Base-by-base conservation (phyloP, 2,797 vertebrate species). In the Acanthiza pusilla region DNA sequence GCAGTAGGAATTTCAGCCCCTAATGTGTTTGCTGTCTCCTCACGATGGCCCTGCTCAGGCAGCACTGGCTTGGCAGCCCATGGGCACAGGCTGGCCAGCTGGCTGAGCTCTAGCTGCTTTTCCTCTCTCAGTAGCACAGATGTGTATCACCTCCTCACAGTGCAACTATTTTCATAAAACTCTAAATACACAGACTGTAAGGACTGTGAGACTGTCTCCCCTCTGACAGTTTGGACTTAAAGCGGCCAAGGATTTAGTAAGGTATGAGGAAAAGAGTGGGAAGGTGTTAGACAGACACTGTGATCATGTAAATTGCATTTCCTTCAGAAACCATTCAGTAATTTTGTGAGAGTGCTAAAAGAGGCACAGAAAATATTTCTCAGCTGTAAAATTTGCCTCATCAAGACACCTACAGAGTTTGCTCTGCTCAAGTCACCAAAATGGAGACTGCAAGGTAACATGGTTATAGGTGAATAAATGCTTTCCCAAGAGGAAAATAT, bases 41-140 rank as follows among this genome's bases (percentile, higher is more conserved):
- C 30, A 8, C 51, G 19, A 4, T 2, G 1, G 1, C 40, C 25
- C 42, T 25, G 25, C 30, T n/a, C 1, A n/a, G 32, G 34, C 36
- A 61, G 13, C 11, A 38, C 40, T 55, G 78, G 43, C 40, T 43
- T 17, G 3, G 38, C 42, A 63, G 23, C 61, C 22, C 63, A 16
- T 3, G 21, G 71, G 32, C 65, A 47, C 27, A 43, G 7, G 5
- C 34, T 38, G 27, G 14, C 21, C 83, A 62, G 76, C 8, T 87
- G 61, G 45, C 88, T 77, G 53, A 80, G 61, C 48, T 89, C 57
- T 29, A 6, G 6, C 36, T 67, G 42, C 11, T 50, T 74, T 67
- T 72, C 45, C 29, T 84, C 61, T 13, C 4, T 3, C 48, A 60
- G 53, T 1, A 79, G 32, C 71, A 79, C 50, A 48, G 54, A 60